A percentile compares a stretch with the other conserved stretches of the same genome.
These are phyloP conservation scores for Dryobota labecula DNA, from an alignment of 2,888 invertebrate species.

Conservation along the genomic window DNA sequence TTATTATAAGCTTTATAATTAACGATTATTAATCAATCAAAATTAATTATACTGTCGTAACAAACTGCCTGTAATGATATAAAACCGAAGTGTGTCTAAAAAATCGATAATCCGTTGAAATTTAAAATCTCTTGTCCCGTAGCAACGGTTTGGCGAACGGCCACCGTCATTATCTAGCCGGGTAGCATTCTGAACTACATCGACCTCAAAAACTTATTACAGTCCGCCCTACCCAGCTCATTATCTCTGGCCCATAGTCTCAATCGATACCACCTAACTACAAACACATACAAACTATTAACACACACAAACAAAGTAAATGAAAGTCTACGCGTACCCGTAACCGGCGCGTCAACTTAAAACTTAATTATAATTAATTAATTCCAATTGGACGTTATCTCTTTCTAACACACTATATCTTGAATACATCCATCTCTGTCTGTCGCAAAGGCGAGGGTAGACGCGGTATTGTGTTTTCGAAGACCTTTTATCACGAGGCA, in stretches of 20 bases:
- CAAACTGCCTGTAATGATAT: conserved; percentile 65
- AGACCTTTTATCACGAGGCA: conserved; percentile 89
- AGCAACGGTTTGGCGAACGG: conserved; percentile 53
- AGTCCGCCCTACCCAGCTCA: conserved; percentile 86
- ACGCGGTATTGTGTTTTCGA: conserved; percentile 89
- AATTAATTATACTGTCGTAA: conserved; percentile 66
- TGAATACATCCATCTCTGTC: conserved; percentile 85
- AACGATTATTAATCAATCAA: conserved; percentile 67
- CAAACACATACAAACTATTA: conserved; percentile 79
- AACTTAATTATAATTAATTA: conserved; percentile 96
- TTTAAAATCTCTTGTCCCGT: conserved; percentile 54
- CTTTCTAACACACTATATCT: conserved; percentile 84
- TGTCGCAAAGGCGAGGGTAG: conserved; percentile 81
- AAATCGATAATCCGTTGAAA: conserved; percentile 63
- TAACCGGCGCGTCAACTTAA: conserved; percentile 93
- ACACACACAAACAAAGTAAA: conserved; percentile 83
- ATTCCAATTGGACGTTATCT: conserved; percentile 92
- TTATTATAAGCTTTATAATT: conserved; percentile 64
- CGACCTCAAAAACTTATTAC: conserved; percentile 88
- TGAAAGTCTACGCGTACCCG: conserved; percentile 87
- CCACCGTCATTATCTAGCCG: conserved; percentile 68
- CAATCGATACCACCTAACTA: conserved; percentile 86
- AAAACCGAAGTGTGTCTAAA: conserved; percentile 54
- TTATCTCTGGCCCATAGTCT: conserved; percentile 89
- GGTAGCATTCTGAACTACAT: conserved; percentile 70